phyloP scores from a whole-genome alignment of 2,888 invertebrate genomes.

The Noctua janthe region DNA sequence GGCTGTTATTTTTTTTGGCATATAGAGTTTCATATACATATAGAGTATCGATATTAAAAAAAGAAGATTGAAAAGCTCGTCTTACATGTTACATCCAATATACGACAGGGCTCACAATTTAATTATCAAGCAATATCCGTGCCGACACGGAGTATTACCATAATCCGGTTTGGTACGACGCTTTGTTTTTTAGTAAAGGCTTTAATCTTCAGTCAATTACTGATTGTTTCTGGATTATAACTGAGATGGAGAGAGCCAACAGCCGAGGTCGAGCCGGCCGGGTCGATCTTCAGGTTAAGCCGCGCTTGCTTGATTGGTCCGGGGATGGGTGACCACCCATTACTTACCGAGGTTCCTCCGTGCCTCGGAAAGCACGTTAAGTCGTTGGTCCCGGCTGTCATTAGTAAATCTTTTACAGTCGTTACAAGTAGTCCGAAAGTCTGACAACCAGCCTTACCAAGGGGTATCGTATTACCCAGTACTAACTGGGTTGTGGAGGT shows the following conservation, averaged over 20 bases:
- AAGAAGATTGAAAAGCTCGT: constrained; percentile 12
- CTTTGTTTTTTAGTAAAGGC: constrained; percentile 30
- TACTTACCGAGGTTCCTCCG: not conserved
- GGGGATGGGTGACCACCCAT: not conserved
- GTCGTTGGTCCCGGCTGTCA: too few species aligned
- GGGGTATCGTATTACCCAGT: too few species aligned
- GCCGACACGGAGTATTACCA: constrained; percentile 16
- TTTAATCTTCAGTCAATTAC: constrained; percentile 19
- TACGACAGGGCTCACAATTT: constrained; percentile 24
- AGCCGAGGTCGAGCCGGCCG: not conserved
- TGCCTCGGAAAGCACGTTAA: too few species aligned
- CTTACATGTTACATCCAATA: not conserved
- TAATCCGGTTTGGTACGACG: constrained; percentile 21
- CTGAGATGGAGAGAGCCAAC: not conserved
- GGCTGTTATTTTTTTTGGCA: too few species aligned
- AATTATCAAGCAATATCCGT: constrained; percentile 40
- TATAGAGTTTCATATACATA: too few species aligned
- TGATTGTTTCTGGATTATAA: constrained; percentile 13
- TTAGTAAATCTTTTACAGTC: too few species aligned
- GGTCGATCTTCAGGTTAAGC: not conserved
- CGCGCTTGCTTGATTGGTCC: not conserved
- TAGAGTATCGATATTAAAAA: too few species aligned
- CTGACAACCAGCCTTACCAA: too few species aligned
- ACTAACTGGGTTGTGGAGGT: too few species aligned
- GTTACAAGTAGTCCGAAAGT: too few species aligned